Evolutionary conservation across 2,888 invertebrate species (phyloP).

Genomic region (Tenthredo distinguenda): DNA sequence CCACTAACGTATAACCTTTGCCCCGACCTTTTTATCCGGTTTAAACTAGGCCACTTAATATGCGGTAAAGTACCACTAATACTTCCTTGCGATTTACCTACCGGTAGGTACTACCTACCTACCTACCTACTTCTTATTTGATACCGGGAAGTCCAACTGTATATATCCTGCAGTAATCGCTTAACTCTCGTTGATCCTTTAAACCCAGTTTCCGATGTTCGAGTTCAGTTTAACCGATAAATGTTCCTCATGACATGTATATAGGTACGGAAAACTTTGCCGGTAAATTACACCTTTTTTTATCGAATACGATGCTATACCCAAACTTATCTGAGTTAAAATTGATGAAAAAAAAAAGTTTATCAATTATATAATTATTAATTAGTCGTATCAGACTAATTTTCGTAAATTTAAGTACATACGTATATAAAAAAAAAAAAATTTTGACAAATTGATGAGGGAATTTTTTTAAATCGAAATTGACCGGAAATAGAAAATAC

Average conservation of each 20-base stretch:
- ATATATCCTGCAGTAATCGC: slow-evolving; percentile 18
- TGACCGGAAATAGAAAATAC: too few relatives aligned
- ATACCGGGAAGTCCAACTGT: slow-evolving; percentile 18
- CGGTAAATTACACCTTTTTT: not conserved
- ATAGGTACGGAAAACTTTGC: not conserved
- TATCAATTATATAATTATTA: not conserved
- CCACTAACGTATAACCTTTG: slow-evolving; percentile 36
- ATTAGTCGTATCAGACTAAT: not conserved
- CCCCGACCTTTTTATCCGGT: slow-evolving; percentile 44
- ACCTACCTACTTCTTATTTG: slow-evolving; percentile 7
- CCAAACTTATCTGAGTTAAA: not conserved
- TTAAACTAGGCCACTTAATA: slow-evolving; percentile 40
- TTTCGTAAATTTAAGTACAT: not conserved
- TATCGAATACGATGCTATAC: not conserved
- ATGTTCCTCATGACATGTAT: not conserved
- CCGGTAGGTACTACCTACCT: not conserved
- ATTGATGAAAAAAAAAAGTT: too few relatives aligned
- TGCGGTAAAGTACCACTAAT: slow-evolving; percentile 23
- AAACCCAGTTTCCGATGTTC: not conserved
- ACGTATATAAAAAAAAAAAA: too few relatives aligned
- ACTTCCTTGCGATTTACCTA: not conserved
- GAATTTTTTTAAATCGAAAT: too few relatives aligned
- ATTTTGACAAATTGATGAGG: too few relatives aligned
- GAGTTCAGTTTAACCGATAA: not conserved
- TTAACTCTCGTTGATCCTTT: slow-evolving; percentile 15